A percentile compares a stretch with the other conserved stretches of the same genome.
Conservation (phyloP, 1,140 invertebrate species). For the Aphidius gifuensis region DNA sequence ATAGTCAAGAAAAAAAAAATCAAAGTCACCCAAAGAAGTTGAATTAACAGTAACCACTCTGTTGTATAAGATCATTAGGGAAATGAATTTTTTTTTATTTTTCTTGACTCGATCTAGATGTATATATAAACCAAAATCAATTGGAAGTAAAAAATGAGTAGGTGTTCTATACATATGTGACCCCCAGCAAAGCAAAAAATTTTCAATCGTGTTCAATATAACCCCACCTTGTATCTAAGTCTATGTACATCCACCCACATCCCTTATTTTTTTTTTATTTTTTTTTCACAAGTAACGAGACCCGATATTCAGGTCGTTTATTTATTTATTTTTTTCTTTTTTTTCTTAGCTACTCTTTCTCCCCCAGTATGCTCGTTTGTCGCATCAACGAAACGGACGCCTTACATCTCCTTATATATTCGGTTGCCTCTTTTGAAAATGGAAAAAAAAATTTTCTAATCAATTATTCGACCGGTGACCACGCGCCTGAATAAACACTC, state of each 20-base stretch:
- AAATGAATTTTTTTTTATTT: slow-evolving; percentile 40
- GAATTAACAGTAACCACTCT: slow-evolving; percentile 51
- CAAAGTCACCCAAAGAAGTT: slow-evolving; percentile 22
- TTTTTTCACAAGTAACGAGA: slow-evolving; percentile 10
- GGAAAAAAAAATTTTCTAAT: slow-evolving; percentile 10
- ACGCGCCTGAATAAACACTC: slow-evolving; percentile 8
- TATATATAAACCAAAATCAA: slow-evolving; percentile 1
- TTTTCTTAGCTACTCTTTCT: slow-evolving; percentile 2
- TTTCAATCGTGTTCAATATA: slow-evolving; percentile 12
- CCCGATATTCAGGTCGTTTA: not conserved
- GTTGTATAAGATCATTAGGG: slow-evolving; percentile 41
- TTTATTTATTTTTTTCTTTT: not conserved
- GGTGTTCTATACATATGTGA: not conserved
- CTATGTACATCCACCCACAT: slow-evolving; percentile 14
- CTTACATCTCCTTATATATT: not conserved
- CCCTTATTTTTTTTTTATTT: slow-evolving; percentile 12
- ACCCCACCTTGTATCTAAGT: not conserved
- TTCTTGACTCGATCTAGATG: not conserved
- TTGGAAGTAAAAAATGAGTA: not conserved
- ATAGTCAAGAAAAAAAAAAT: slow-evolving; percentile 5
- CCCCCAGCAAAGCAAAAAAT: slow-evolving; percentile 15
- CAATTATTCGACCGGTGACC: slow-evolving; percentile 14
- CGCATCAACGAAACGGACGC: not conserved
- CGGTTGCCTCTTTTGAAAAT: not conserved
- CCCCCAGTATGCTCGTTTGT: not conserved